Conservation (phyloP, 2,113 vertebrate species). For the Passer domesticus region DNA sequence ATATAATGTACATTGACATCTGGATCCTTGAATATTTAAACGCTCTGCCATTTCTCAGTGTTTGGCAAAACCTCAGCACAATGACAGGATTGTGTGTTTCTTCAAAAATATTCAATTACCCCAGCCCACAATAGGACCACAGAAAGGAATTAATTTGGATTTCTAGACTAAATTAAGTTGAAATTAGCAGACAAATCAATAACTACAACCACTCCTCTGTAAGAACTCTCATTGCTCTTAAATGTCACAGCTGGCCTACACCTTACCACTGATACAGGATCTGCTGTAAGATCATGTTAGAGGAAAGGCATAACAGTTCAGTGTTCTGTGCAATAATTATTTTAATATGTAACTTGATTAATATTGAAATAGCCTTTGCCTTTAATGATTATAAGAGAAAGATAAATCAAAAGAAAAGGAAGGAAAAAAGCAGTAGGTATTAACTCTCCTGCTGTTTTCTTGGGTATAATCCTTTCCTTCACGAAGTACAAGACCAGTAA, state of each 20-base stretch:
- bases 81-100: not conserved
- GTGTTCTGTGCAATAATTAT: not conserved
- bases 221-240: not conserved
- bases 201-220: not conserved
- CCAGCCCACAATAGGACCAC: not conserved
- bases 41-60: not conserved
- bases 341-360: not conserved
- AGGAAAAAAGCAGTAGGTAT: not conserved
- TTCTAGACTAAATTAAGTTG: not conserved
- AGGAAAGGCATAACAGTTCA: not conserved
- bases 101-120: not conserved
- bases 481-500: not conserved
- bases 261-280: not conserved
- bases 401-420: not conserved
- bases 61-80: not conserved
- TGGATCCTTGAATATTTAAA: not conserved
- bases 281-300: not conserved
- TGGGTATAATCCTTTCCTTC: not conserved
- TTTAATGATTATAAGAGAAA: not conserved
- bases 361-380: not conserved
- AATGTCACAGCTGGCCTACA: not conserved
- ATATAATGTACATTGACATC: not conserved
- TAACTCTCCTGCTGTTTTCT: not conserved
- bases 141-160: not conserved
- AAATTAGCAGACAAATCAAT: not conserved